These are phyloP conservation scores for Poicephalus meyeri DNA, from an alignment of 2,113 vertebrate genomes.

Conservation along the genomic window DNA sequence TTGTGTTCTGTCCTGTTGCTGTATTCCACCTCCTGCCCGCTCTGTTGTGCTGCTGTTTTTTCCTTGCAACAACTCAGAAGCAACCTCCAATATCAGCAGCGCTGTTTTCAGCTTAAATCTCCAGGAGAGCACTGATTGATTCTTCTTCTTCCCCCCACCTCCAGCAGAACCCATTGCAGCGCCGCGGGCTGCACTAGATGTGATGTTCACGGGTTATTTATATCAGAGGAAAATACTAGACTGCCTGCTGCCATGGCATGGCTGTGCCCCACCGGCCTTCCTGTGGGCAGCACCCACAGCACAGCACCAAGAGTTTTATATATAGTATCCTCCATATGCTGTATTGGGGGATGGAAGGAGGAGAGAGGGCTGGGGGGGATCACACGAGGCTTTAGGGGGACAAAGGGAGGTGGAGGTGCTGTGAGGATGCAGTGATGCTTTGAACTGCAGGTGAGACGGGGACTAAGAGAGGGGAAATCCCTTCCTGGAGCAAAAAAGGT, in stretches of 20 bases:
- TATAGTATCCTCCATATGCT: background rate
- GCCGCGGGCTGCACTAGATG: background rate
- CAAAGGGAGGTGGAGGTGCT: background rate
- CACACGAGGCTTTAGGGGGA: fast-evolving
- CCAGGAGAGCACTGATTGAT: background rate
- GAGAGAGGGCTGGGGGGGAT: background rate
- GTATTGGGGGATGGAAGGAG: background rate
- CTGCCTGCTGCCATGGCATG: background rate
- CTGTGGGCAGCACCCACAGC: background rate
- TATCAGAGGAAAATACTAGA: background rate
- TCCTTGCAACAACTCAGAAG: background rate
- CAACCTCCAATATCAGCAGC: background rate
- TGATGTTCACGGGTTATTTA: background rate
- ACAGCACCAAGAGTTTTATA: slow-evolving; percentile 4
- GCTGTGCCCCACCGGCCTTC: background rate
- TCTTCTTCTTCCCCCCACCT: background rate
- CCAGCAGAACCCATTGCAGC: background rate
- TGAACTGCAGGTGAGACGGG: background rate
- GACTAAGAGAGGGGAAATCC: background rate
- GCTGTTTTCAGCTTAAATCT: fast-evolving
- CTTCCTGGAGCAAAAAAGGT: background rate
- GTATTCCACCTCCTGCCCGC: background rate
- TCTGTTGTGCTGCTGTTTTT: fast-evolving
- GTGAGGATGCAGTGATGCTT: background rate
- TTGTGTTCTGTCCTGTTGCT: fast-evolving